These are phyloP conservation scores for Anniella stebbinsi DNA, from an alignment of 2,797 vertebrate species.

Conservation along the genomic window DNA sequence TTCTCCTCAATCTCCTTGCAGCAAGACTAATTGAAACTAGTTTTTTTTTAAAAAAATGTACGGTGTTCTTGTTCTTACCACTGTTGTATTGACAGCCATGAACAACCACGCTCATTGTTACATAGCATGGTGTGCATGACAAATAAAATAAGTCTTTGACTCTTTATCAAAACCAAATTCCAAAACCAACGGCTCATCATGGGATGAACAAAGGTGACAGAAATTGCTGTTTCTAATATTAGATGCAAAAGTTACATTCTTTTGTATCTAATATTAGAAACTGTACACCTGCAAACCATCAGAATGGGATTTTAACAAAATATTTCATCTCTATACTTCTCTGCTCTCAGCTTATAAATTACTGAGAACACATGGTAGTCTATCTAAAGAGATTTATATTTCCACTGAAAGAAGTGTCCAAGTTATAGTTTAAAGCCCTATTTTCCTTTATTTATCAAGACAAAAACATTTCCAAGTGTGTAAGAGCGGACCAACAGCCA, in stretches of 20 bases:
- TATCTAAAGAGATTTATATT: not conserved
- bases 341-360: not conserved
- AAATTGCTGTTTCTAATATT: not conserved
- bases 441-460: not conserved
- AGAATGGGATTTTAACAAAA: not conserved
- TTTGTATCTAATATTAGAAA: not conserved
- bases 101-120: not conserved
- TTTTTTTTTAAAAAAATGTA: not conserved
- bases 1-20: not conserved
- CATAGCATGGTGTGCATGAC: not conserved
- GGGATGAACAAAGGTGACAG: not conserved
- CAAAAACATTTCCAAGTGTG: constrained; percentile 1
- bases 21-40: not conserved
- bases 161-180: not conserved
- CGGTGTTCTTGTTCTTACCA: not conserved
- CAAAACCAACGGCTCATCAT: not conserved
- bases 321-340: not conserved
- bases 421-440: not conserved
- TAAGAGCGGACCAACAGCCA: not conserved
- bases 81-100: not conserved
- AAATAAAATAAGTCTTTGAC: not conserved
- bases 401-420: not conserved
- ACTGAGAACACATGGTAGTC: not conserved
- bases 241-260: too few species aligned
- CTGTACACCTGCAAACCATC: too few species aligned